Evolutionary conservation across 2,113 vertebrate genomes (phyloP), one percentile per base, ranked within the genome.

Genomic region (Menidia beryllina): DNA sequence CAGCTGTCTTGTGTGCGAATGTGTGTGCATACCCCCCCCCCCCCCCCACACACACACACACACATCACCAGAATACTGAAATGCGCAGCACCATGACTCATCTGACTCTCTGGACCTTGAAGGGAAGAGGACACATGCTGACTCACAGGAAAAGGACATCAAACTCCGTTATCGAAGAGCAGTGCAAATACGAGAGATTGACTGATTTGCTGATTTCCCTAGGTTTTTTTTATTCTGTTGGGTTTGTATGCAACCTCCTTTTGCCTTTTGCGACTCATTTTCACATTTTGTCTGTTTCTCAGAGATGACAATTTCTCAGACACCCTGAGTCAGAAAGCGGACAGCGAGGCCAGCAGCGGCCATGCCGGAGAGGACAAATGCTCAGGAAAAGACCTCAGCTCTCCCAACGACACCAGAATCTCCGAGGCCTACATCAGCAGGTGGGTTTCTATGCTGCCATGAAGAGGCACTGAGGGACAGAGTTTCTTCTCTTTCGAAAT

Each of bases 261-360:
- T 38, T 55, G 38, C 69, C 72, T 39, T 68, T 64, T 26, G 12
- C 51, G 41, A 60, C 50, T 80, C 45, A 79, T 25, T 69, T 68
- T 84, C 72, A 57, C 69, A 49, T 39, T 70, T 45, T 73, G 52
- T 79, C 65, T 50, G 3, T 65, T 66, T 82, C 81, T 74, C 90
- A 99, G 98, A 93, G 98, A 99, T 72, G 98, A 99, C 86, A 95
- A 93, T 2, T 99, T 99, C 92, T 99, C 98, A 3, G 98, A 99
- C 87, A 97, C 95, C 5, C 88, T 98, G 91, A 99, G 98, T 90
- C 97, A 98, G 81, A 98, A 98, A 89, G 97, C 96, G 0, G 97
- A 98, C 93, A 99, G 98, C 2, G 97, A 99, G 85, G 95, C 95
- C 79, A 96, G 98, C 94, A 99, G 98, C 0, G 96, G 96, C 48